A percentile compares a stretch with the other conserved stretches of the same genome.
These are phyloP conservation scores for Sylvicola cinctus DNA, from an alignment of 2,888 invertebrate species.

Conservation along the genomic window DNA sequence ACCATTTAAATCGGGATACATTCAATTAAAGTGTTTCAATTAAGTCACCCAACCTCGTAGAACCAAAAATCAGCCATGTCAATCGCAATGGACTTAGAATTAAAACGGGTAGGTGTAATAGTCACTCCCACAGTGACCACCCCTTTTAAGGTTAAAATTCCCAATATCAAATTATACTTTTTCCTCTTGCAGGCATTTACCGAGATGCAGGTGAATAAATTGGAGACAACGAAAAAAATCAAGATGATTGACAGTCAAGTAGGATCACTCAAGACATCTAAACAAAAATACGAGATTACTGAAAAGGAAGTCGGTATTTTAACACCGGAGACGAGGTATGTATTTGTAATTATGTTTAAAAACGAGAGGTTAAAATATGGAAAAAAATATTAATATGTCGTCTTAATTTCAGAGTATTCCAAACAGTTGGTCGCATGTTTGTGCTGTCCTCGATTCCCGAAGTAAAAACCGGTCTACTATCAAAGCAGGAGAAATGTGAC, in stretches of 20 bases:
- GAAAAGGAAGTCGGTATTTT: slow-evolving; percentile 28
- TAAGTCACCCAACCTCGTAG: too few relatives aligned
- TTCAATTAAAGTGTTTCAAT: too few relatives aligned
- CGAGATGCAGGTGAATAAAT: slow-evolving; percentile 58
- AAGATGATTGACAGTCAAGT: slow-evolving; percentile 55
- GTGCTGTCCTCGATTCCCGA: slow-evolving; percentile 39
- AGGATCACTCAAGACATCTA: slow-evolving; percentile 45
- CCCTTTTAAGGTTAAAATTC: not conserved
- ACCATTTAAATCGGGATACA: too few relatives aligned
- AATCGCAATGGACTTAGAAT: slow-evolving; percentile 20
- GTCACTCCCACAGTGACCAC: not conserved
- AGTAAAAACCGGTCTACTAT: slow-evolving; percentile 38
- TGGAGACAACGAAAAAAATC: slow-evolving; percentile 55
- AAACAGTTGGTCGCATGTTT: slow-evolving; percentile 63
- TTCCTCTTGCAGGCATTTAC: slow-evolving; percentile 39
- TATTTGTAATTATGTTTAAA: not conserved
- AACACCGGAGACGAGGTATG: slow-evolving; percentile 19
- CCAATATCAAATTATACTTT: not conserved
- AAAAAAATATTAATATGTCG: not conserved
- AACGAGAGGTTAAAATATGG: not conserved
- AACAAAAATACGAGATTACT: slow-evolving; percentile 50
- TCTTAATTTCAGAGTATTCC: slow-evolving; percentile 17
- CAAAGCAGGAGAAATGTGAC: slow-evolving; percentile 34
- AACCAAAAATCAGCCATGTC: too few relatives aligned
- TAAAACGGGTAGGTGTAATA: slow-evolving; percentile 18